Evolutionary conservation across 2,888 invertebrate genomes (phyloP), one percentile per base, ranked within the genome.

Genomic region (Leucania comma): DNA sequence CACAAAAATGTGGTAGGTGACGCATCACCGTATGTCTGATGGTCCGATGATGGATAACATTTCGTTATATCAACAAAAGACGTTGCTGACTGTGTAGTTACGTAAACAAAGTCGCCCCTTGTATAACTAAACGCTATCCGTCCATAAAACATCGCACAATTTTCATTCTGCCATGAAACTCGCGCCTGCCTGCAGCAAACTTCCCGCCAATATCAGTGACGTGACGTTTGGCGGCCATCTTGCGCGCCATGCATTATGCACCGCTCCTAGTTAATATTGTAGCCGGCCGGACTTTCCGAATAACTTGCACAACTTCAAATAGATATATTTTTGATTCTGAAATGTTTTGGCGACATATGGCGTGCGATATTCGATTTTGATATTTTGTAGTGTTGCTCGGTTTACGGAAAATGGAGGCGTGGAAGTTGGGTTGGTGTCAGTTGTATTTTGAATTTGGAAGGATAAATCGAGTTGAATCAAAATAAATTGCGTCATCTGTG

Each of bases 161-260:
- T 61, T 53, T 71, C 53, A 51, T 56, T 29, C 54, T 3, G 12
- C 56, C 68, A 68, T 62, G 68, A 68, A 81, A 75, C 68, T 68
- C 42, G 46, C n/a, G 57, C 70, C 74, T 53, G 69, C 72, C 66
- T 76, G 83, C 82, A 77, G 70, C 70, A 1, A 75, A 75, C 46
- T 75, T 68, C 57, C 53, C 69, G 58, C 72, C 83, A 83, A 86
- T 84, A 84, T 84, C 68, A 32, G 54, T 73, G 72, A 68, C 62
- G 79, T 82, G 76, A 84, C 75, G 46, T 88, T 88, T 88, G 84
- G 24, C 85, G 80, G 84, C 82, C 87, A 87, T 85, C 76, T 86
- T 86, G 87, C 64, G 76, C 81, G 76, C 66, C 87, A 90, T 90
- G 90, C 90, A 90, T 90, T 87, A 90, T 90, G 90, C 90, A 90